These are phyloP conservation scores for Rhinichthys osculus DNA, from an alignment of 2,797 vertebrate species.

Conservation along the genomic window DNA sequence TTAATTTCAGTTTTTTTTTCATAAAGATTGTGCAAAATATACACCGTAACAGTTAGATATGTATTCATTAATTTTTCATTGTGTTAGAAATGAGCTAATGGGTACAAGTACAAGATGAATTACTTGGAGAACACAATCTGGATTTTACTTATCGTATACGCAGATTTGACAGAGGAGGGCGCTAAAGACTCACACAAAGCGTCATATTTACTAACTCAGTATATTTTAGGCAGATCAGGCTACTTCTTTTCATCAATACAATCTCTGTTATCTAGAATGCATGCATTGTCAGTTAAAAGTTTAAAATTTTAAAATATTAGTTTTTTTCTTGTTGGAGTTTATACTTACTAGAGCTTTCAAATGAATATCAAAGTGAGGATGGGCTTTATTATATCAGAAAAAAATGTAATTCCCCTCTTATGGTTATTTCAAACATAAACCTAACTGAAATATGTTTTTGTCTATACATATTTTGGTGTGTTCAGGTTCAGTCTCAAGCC, in stretches of 20 bases:
- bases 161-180: constrained; percentile 43
- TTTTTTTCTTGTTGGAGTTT: neutral
- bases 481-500: constrained; percentile 27
- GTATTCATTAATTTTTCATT: neutral
- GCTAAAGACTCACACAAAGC: constrained; percentile 1
- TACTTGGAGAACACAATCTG: neutral
- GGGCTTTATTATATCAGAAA: neutral
- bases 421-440: neutral
- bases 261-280: neutral
- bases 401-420: neutral
- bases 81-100: neutral
- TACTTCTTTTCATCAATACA: neutral
- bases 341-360: neutral
- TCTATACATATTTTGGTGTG: neutral
- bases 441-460: neutral
- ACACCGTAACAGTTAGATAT: neutral
- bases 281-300: neutral
- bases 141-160: neutral
- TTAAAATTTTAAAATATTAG: neutral
- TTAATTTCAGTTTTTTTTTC: neutral
- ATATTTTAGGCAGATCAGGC: neutral
- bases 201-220: neutral
- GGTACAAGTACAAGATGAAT: neutral
- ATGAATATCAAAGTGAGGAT: neutral
- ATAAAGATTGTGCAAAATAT: neutral